Conservation (phyloP, 2,888 invertebrate genomes). For the Lasioglossum vierecki region DNA sequence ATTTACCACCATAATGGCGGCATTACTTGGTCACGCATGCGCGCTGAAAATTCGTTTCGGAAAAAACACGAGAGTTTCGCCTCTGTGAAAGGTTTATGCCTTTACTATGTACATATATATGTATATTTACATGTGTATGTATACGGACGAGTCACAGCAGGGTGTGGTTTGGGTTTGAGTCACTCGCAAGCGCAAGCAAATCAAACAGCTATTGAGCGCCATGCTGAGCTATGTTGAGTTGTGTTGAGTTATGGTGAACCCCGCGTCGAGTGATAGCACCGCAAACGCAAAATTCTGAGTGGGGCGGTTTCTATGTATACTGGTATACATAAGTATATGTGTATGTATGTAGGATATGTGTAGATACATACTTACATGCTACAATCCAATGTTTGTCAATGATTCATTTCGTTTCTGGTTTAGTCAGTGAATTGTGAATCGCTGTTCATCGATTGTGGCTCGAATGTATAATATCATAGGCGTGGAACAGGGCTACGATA, state of each 20-base stretch:
- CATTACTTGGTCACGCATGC: not conserved
- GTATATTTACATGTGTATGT: not conserved
- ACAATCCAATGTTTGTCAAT: not conserved
- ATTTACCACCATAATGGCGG: not conserved
- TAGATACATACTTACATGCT: not conserved
- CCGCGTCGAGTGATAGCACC: not conserved
- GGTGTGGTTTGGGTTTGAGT: slow-evolving; percentile 6
- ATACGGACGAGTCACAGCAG: not conserved
- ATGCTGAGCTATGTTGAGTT: not conserved
- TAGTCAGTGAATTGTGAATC: not conserved
- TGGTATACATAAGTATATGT: not conserved
- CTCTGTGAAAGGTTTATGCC: not conserved
- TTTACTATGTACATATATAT: not conserved
- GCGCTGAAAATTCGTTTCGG: not conserved
- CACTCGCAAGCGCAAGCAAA: not conserved
- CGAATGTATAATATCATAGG: slow-evolving; percentile 14
- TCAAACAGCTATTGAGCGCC: not conserved
- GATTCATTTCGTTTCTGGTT: not conserved
- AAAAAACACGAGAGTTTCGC: not conserved
- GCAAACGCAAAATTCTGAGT: not conserved
- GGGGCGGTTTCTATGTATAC: not conserved
- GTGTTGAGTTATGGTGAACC: not conserved
- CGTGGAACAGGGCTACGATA: slow-evolving; percentile 9
- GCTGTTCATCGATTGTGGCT: not conserved
- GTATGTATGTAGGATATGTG: not conserved